Conservation (phyloP, 2,113 vertebrate genomes). For the Leptocoma aspasia region DNA sequence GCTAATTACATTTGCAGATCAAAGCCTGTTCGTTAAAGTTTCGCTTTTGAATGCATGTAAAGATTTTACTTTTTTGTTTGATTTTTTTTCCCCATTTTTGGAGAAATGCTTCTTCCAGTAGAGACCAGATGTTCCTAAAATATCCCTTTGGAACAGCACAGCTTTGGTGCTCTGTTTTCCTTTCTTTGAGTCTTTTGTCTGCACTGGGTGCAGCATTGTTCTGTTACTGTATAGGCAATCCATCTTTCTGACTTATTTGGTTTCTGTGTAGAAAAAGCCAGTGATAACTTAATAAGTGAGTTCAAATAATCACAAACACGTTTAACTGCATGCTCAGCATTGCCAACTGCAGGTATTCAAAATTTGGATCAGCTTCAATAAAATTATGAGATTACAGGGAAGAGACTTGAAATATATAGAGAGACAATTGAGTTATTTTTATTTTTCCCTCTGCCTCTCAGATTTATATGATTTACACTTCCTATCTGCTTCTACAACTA, state of each 20-base stretch:
- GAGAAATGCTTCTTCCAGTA: neutral
- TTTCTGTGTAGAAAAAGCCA: neutral
- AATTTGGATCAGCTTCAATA: neutral
- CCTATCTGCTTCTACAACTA: neutral
- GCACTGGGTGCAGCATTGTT: neutral
- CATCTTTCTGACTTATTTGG: neutral
- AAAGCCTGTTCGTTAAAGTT: slow-evolving; percentile 72
- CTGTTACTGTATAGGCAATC: neutral
- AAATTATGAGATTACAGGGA: neutral
- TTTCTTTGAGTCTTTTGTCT: neutral
- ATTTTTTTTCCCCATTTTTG: neutral
- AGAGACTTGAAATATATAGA: neutral
- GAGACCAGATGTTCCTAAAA: neutral
- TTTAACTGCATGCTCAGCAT: neutral
- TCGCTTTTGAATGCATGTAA: slow-evolving; percentile 70
- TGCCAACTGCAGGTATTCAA: neutral
- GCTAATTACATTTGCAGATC: slow-evolving; percentile 79
- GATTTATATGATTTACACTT: neutral
- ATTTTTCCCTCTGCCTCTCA: neutral
- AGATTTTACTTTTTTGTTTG: slow-evolving; percentile 66
- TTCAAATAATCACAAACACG: neutral
- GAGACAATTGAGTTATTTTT: neutral
- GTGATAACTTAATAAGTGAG: neutral
- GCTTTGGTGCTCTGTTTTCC: neutral
- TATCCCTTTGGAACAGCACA: neutral